Base-by-base conservation (phyloP, 2,888 invertebrate genomes). In the Boloria selene region DNA sequence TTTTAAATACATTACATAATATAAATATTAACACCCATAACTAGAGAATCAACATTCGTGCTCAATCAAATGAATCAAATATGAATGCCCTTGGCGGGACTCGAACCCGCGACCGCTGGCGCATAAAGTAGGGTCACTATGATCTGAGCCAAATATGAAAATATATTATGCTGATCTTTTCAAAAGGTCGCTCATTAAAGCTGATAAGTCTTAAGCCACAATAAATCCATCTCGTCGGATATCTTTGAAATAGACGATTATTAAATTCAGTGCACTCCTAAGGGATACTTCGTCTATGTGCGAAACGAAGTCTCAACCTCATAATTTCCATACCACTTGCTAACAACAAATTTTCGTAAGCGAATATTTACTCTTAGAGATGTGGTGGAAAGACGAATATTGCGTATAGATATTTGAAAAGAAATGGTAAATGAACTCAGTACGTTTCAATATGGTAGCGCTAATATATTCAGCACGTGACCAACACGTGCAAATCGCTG, bases 401-500 rank as follows among this genome's bases (percentile, higher is more conserved):
- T 38, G 31, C 7, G 31, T 38, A 10, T 10, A 10, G 10, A 38
- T 38, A 38, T 38, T 10, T 38, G 10, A 38, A 38, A 38, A 51
- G 13, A 16, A 22, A 50, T 53, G 4, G 22, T 31, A 51, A 6
- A 53, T 45, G n/a, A 44, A 16, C 38, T 49, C 31, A 13, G 18
- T 22, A 61, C 50, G 65, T 64, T 67, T 58, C 56, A 63, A 70
- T 66, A 65, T 65, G 62, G 64, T 51, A 62, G 65, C 54, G 54
- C 72, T 74, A 75, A 73, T 74, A 72, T 71, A 73, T 52, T 65
- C 49, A 67, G 65, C 74, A 73, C 74, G 75, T 73, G 74, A 62
- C 61, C 49, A 70, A 64, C 74, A 75, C 74, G 76, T 74, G 75
- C 67, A 51, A 64, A 66, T 65, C 64, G 50, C 42, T 60, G 63